Percentiles rank a stretch among this genome's conserved stretches.
phyloP scores from a whole-genome alignment of 2,113 vertebrate species.

The Seriola rivoliana region DNA sequence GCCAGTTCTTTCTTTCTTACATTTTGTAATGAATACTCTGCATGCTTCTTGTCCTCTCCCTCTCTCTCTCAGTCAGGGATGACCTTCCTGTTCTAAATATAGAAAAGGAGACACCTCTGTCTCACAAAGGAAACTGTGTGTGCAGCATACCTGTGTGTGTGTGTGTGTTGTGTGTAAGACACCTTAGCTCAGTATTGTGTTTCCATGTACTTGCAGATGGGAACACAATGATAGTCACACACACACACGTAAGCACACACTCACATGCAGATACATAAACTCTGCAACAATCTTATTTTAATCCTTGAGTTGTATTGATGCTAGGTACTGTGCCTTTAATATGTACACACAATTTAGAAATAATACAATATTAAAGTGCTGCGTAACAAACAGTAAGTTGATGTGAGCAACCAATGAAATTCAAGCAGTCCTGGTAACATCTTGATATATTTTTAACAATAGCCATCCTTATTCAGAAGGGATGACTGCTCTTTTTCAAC shows the following conservation, averaged over 20 bases:
- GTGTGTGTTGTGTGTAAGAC: conserved; percentile 18
- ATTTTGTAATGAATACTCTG: not conserved
- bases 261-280: conserved; percentile 2
- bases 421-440: no score
- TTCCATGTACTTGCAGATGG: conserved; percentile 16
- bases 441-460: no score
- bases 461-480: no score
- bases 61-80: conserved; percentile 46
- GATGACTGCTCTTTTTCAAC: no score
- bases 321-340: not conserved
- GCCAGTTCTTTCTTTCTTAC: not conserved
- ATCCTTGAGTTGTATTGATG: not conserved
- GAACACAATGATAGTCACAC: conserved; percentile 24
- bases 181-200: conserved; percentile 25
- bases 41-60: conserved; percentile 14
- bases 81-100: conserved; percentile 72
- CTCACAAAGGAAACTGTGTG: conserved; percentile 43
- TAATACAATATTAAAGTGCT: not conserved
- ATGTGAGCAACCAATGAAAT: not conserved
- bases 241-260: not conserved
- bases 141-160: not conserved
- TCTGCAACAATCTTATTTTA: conserved; percentile 2
- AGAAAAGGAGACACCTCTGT: conserved; percentile 69
- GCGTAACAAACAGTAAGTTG: not conserved
- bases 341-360: no score